Percentiles rank a stretch among this genome's conserved stretches.
phyloP scores from a whole-genome alignment of 2,797 vertebrate species.

The Naso thynnoides region DNA sequence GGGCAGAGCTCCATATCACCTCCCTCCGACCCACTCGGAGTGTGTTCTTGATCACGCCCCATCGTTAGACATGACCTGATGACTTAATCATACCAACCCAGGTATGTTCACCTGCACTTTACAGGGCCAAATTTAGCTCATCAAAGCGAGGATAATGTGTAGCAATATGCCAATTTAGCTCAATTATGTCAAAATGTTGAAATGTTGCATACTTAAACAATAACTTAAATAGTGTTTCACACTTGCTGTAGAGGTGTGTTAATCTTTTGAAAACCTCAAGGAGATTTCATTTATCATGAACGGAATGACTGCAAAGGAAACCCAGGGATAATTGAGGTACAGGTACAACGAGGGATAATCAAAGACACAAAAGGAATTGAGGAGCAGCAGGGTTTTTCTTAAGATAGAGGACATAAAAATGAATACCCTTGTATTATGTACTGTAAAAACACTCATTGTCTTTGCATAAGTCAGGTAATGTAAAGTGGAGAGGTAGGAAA shows the following conservation, averaged over 20 bases:
- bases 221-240: neutral
- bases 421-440: constrained; percentile 46
- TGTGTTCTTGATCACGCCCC: constrained; percentile 20
- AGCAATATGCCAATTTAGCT: constrained; percentile 11
- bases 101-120: constrained; percentile 44
- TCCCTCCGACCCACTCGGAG: constrained; percentile 62
- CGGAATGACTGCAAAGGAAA: constrained; percentile 26
- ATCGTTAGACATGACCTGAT: constrained; percentile 38
- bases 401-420: constrained; percentile 41
- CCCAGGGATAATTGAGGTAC: constrained; percentile 39
- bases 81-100: constrained; percentile 17
- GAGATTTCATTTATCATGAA: constrained; percentile 5
- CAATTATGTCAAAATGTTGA: neutral
- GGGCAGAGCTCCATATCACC: constrained; percentile 65
- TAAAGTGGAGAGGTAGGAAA: constrained; percentile 38
- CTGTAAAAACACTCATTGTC: constrained; percentile 8
- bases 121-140: constrained; percentile 1
- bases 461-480: constrained; percentile 33
- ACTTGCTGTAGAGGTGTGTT: constrained; percentile 14
- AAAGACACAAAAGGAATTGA: constrained; percentile 34
- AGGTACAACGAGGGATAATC: constrained; percentile 32
- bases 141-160: constrained; percentile 11
- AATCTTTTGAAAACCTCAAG: constrained; percentile 28
- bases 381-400: constrained; percentile 32
- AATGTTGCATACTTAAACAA: constrained; percentile 2